Percentiles rank a stretch among this genome's conserved stretches.
Conservation (phyloP, 2,888 invertebrate genomes). For the Adelphocoris suturalis region DNA sequence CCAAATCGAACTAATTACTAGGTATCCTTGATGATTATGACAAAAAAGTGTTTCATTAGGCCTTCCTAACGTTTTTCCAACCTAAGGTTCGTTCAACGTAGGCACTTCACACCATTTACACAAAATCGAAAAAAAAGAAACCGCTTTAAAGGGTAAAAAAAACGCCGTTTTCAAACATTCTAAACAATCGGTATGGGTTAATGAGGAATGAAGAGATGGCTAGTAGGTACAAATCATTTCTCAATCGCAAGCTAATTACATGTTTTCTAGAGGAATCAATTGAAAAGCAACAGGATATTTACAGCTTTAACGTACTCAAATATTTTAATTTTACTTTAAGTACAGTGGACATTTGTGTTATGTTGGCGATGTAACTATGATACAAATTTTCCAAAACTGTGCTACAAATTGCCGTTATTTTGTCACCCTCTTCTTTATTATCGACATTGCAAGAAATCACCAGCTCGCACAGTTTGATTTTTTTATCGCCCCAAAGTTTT, state of each 20-base stretch:
- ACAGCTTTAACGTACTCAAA: constrained; percentile 55
- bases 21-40: no score
- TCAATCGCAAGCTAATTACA: constrained; percentile 4
- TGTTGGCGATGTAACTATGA: constrained; percentile 54
- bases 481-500: constrained; percentile 67
- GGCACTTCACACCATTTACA: no score
- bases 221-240: constrained; percentile 1
- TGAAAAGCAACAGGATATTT: constrained; percentile 28
- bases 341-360: constrained; percentile 62
- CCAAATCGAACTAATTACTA: no score
- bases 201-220: not conserved
- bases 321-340: constrained; percentile 70
- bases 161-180: no score
- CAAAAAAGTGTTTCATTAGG: no score
- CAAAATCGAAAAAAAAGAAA: no score
- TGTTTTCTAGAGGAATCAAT: not conserved
- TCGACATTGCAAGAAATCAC: constrained; percentile 28
- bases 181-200: no score
- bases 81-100: no score
- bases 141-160: no score
- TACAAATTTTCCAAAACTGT: constrained; percentile 45
- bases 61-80: no score
- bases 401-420: not conserved
- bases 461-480: constrained; percentile 51
- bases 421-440: constrained; percentile 55